Evolutionary conservation across 2,888 invertebrate species (phyloP).

Genomic region (Teleiodes luculella): DNA sequence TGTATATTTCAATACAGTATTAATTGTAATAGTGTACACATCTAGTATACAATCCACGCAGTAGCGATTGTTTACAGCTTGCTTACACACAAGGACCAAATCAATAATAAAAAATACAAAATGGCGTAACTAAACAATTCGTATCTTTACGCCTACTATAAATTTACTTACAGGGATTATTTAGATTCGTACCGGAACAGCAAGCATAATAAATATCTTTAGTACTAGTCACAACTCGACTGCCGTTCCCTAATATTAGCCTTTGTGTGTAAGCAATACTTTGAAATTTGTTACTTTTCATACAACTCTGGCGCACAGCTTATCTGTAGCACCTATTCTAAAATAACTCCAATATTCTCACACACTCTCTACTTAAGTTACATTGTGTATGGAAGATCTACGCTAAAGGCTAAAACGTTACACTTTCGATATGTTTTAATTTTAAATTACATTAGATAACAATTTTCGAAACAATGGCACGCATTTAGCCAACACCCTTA

Average conservation of each 20-base stretch:
- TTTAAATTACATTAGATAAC: slow-evolving; percentile 65
- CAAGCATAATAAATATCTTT: slow-evolving; percentile 4
- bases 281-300: background rate
- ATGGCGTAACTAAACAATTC: background rate
- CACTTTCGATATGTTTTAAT: slow-evolving; percentile 70
- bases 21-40: slow-evolving; percentile 58
- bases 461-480: slow-evolving; percentile 70
- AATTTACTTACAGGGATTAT: background rate
- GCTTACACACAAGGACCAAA: background rate
- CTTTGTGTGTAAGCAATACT: background rate
- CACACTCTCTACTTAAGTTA: slow-evolving; percentile 51
- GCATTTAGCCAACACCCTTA: slow-evolving; percentile 47
- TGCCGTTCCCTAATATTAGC: background rate
- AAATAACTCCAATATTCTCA: slow-evolving; percentile 32
- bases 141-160: background rate
- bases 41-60: slow-evolving; percentile 49
- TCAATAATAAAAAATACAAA: background rate
- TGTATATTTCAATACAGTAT: slow-evolving; percentile 66
- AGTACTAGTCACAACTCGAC: slow-evolving; percentile 8
- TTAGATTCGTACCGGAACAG: slow-evolving; percentile 13
- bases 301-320: slow-evolving; percentile 3
- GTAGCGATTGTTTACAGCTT: background rate
- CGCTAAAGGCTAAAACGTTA: slow-evolving; percentile 74
- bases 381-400: slow-evolving; percentile 74
- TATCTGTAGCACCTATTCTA: slow-evolving; percentile 29